Conservation (phyloP, 2,113 vertebrate genomes). For the Prunella himalayana region DNA sequence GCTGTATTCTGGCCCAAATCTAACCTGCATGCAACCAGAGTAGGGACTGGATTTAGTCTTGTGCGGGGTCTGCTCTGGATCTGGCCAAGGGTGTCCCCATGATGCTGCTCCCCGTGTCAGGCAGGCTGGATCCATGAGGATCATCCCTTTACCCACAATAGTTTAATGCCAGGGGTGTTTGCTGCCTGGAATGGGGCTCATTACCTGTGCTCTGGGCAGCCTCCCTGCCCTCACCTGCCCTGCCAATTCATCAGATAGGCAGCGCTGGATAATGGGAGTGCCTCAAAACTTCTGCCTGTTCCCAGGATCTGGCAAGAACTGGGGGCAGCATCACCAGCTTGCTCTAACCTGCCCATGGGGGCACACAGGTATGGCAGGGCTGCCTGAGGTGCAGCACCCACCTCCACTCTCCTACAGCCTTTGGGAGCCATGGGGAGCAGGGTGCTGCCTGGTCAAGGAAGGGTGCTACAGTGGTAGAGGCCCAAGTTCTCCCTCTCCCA, state of each 20-base stretch:
- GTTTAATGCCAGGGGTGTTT: background rate
- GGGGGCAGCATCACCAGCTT: background rate
- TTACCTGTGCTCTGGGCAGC: background rate
- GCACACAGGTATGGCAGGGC: background rate
- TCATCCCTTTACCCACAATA: background rate
- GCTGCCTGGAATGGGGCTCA: background rate
- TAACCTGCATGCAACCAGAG: background rate
- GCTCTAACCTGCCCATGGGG: background rate
- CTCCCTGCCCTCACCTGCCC: background rate
- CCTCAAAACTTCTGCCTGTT: background rate
- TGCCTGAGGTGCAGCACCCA: background rate
- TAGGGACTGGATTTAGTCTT: background rate
- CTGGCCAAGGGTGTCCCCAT: too few species aligned
- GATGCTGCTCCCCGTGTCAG: background rate
- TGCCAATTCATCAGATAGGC: background rate
- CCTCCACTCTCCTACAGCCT: background rate
- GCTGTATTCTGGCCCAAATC: background rate
- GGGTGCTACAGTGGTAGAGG: background rate
- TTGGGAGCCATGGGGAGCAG: accelerated
- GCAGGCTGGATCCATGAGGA: background rate
- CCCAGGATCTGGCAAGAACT: background rate
- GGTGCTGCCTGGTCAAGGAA: background rate
- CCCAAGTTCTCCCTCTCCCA: background rate
- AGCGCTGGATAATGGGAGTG: accelerated
- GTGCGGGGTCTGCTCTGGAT: accelerated